Conservation (phyloP, 1,140 invertebrate genomes). For the Hypothenemus hampei region DNA sequence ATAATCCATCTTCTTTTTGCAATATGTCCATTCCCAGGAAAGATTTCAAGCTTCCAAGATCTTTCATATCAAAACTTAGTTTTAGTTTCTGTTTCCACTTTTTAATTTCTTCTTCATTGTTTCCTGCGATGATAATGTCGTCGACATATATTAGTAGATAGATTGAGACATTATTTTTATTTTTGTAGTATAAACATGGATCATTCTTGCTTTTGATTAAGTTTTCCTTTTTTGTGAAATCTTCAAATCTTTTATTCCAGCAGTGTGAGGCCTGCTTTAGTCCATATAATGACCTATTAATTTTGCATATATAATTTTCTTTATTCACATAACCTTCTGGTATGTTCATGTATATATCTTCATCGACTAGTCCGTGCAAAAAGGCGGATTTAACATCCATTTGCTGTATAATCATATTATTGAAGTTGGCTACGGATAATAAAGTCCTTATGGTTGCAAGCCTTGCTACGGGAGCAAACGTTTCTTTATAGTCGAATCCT, state of each 20-base stretch:
- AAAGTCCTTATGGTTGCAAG: constrained; percentile 34
- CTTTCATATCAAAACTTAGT: neutral
- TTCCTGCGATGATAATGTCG: neutral
- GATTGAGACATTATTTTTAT: too few species aligned
- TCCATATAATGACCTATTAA: too few species aligned
- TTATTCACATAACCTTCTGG: too few species aligned
- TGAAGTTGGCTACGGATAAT: constrained; percentile 29
- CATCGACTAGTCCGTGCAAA: too few species aligned
- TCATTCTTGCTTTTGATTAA: too few species aligned
- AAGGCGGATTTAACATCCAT: constrained; percentile 38
- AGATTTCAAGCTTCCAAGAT: neutral
- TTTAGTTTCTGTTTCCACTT: neutral
- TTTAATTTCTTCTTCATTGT: neutral
- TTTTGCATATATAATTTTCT: too few species aligned
- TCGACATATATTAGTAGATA: neutral
- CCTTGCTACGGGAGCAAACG: constrained; percentile 39
- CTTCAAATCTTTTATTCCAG: too few species aligned
- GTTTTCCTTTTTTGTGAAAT: too few species aligned
- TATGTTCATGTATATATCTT: too few species aligned
- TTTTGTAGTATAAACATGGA: too few species aligned
- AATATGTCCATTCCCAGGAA: neutral
- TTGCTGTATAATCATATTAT: constrained; percentile 32
- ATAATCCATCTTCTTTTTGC: neutral
- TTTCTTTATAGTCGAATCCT: constrained; percentile 40
- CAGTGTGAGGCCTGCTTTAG: too few species aligned